Evolutionary conservation across 2,797 vertebrate species (phyloP).

Genomic region (Trematomus bernacchii): DNA sequence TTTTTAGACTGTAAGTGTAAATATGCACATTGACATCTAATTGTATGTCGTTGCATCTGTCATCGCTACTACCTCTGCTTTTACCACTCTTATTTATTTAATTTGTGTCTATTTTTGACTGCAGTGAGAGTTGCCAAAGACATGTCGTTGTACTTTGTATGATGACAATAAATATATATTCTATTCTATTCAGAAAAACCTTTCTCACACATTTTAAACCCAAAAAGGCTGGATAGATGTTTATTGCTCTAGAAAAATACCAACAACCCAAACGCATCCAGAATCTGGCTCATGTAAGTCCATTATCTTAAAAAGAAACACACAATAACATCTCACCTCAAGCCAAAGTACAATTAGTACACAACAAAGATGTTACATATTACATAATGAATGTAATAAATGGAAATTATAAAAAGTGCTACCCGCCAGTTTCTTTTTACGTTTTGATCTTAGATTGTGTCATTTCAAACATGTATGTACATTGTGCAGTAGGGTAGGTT

Average conservation of each 20-base stretch:
- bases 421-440: background rate
- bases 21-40: no score
- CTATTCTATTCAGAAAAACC: no score
- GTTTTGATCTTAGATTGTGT: background rate
- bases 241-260: background rate
- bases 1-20: no score
- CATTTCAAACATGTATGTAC: no score
- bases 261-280: background rate
- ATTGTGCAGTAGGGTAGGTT: background rate
- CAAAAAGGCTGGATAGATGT: background rate
- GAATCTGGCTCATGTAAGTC: background rate
- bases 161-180: no score
- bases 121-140: no score
- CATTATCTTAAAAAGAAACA: background rate
- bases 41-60: no score
- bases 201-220: background rate
- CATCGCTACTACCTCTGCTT: no score
- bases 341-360: slow-evolving; percentile 20
- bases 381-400: background rate
- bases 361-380: background rate
- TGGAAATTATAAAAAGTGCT: background rate
- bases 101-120: no score
- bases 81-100: no score
- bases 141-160: no score
- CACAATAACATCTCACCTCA: slow-evolving; percentile 18